Base-by-base conservation (phyloP, 1,140 invertebrate genomes). In the Melipona quadrifasciata region DNA sequence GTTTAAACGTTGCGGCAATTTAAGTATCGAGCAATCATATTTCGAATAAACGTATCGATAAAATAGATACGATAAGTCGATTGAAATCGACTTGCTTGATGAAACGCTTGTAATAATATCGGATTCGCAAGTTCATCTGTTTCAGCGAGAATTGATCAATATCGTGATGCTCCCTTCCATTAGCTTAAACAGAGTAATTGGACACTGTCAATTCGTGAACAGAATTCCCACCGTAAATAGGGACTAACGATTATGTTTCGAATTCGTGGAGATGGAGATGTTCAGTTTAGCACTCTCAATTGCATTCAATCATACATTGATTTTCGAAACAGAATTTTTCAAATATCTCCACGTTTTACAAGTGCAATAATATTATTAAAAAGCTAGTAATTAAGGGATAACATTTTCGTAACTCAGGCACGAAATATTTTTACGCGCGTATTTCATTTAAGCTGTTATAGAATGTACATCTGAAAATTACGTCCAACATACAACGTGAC, bases 141-240 rank as follows among this genome's bases (percentile, higher is more conserved):
- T 80, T 71, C 67, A 80, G 67, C n/a, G 51, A 71, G 67, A 39
- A 51, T 80, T 71, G 67, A 34, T 80, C 47, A 71, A 80, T 55
- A 80, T 55, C 78, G 17, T 17, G 67, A 58, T 57, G 51, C 53
- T 53, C 65, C 51, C 58, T 80, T 81, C 70, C 80, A 81, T 81
- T 81, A 81, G 70, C 80, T 58, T 73, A 71, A 81, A 81, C 51
- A 64, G 55, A 51, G 57, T 81, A 73, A 73, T 81, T 81, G 78
- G 53, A 73, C 70, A 65, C 55, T 81, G 70, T 81, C 70, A 65
- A 81, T 81, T 81, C 70, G 57, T 64, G 80, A 64, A 53, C 39
- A 71, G 64, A 81, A 73, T 81, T 73, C 47, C 34, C 55, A 19
- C 21, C 27, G 58, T 81, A 73, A 80, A 73, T 64, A 81, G 68